Base-by-base conservation (phyloP, 2,113 vertebrate genomes). In the Rhegmatorhina hoffmannsi region DNA sequence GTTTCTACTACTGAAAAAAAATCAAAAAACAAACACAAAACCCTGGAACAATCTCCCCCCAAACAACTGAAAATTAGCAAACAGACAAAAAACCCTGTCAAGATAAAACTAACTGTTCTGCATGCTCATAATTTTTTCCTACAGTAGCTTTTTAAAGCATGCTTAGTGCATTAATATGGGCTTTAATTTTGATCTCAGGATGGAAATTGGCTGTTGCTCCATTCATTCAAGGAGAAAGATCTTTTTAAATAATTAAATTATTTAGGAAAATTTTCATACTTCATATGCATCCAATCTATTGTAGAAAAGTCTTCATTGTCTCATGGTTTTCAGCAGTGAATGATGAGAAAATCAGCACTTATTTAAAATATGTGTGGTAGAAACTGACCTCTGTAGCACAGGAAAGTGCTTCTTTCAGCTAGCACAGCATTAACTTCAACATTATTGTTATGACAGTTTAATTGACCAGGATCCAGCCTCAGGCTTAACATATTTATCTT, bases 391-490 rank as follows among this genome's bases (percentile, higher is more conserved):
- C 18, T 19, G 4, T 17, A 84, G 28, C 17, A 28, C 34, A 36
- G 16, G 43, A 31, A 85, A 49, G 15, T 69, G 6, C 25, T 80
- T 25, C n/a, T 68, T 82, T 72, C 34, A 25, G 17, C 8, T 64
- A 67, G n/a, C 15, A 14, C 1, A 73, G 12, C 0, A 0, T 31
- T 52, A 56, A 29, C n/a, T 53, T 86, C 28, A 66, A 15, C 38
- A 62, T 69, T 31, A 29, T 17, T 49, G 9, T 13, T 49, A 18
- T 4, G 3, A 29, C 3, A 11, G 12, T 29, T 83, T 53, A 33
- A 5, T n/a, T 56, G 70, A 34, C n/a, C 31, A 75, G 68, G 29
- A 76, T 63, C 31, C 68, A 69, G 21, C 23, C 50, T 12, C 13
- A 60, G 12, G 11, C 25, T 63, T 43, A 79, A 6, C 13, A 17